phyloP scores from a whole-genome alignment of 2,888 invertebrate genomes.

The Branchellion lobata region DNA sequence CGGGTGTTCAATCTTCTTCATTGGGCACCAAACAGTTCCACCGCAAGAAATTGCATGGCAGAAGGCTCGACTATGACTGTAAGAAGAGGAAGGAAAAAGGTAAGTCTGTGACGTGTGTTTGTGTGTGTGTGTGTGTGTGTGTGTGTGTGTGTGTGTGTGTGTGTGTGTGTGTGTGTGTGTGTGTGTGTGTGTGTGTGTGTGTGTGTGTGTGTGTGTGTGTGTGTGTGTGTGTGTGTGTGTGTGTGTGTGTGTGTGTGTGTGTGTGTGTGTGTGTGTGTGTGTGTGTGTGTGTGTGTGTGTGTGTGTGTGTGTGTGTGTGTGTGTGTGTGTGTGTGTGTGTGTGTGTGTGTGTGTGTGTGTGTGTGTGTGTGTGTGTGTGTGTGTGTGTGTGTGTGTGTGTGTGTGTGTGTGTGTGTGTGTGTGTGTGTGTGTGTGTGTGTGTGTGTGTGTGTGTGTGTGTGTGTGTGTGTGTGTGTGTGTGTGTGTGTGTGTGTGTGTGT shows the following conservation, averaged over 20 bases:
- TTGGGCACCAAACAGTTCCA: conserved; percentile 64
- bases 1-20: no score
- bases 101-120: conserved; percentile 63
- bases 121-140: not conserved
- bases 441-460: not conserved
- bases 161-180: not conserved
- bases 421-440: not conserved
- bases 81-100: conserved; percentile 95
- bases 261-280: not conserved
- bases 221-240: not conserved
- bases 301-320: not conserved
- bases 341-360: not conserved
- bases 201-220: not conserved
- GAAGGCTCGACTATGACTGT: conserved; percentile 96
- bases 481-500: not conserved
- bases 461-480: not conserved
- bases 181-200: not conserved
- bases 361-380: not conserved
- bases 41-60: conserved; percentile 97
- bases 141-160: not conserved
- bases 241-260: not conserved
- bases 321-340: not conserved
- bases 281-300: not conserved
- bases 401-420: not conserved
- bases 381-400: not conserved